Conservation (phyloP, 2,888 invertebrate genomes). For the Lagria hirta region DNA sequence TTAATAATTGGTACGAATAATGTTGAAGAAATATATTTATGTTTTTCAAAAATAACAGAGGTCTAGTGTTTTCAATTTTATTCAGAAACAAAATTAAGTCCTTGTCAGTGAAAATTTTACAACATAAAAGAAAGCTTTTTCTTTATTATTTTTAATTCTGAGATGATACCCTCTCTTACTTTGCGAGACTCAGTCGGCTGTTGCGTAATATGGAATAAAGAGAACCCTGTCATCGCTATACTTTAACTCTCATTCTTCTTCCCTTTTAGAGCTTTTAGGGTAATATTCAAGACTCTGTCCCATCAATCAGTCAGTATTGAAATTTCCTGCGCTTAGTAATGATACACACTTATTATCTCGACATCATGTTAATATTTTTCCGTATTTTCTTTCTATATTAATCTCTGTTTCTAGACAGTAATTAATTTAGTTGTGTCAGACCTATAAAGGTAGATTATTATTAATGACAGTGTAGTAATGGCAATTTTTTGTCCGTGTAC, state of each 20-base stretch:
- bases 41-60: too few relatives aligned
- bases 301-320: slow-evolving; percentile 40
- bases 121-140: slow-evolving; percentile 36
- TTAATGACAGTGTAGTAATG: too few relatives aligned
- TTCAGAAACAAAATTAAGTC: slow-evolving; percentile 28
- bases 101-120: slow-evolving; percentile 16
- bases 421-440: too few relatives aligned
- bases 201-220: slow-evolving; percentile 40
- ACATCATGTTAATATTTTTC: slow-evolving; percentile 16
- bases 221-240: slow-evolving; percentile 40
- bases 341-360: slow-evolving; percentile 21
- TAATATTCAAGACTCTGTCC: slow-evolving; percentile 34
- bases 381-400: too few relatives aligned
- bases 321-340: slow-evolving; percentile 21
- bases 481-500: too few relatives aligned
- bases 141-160: slow-evolving; percentile 42
- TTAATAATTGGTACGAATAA: too few relatives aligned
- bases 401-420: too few relatives aligned
- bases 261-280: slow-evolving; percentile 36
- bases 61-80: too few relatives aligned
- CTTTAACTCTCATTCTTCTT: slow-evolving; percentile 42
- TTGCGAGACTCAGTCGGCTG: slow-evolving; percentile 38
- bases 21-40: too few relatives aligned
- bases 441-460: too few relatives aligned
- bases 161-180: slow-evolving; percentile 40